Evolutionary conservation across 2,888 invertebrate genomes (phyloP).

Genomic region (Parapristionchus giblindavisi): DNA sequence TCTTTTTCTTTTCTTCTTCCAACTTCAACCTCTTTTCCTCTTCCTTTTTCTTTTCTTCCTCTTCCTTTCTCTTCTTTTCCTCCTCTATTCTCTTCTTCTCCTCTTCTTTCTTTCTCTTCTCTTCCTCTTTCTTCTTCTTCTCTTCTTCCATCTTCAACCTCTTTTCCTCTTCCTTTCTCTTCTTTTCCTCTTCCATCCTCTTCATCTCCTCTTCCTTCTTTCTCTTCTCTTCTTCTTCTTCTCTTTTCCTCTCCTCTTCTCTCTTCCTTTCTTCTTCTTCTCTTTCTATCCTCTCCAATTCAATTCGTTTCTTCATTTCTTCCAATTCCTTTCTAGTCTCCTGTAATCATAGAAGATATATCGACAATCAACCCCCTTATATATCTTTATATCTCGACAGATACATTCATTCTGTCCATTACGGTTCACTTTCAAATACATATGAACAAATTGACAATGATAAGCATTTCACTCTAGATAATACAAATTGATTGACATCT

Average conservation of each 20-base stretch:
- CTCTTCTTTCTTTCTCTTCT: neutral
- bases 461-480: too few relatives aligned
- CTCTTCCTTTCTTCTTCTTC: neutral
- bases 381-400: too few relatives aligned
- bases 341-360: too few relatives aligned
- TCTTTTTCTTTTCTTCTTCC: neutral
- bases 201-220: neutral
- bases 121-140: neutral
- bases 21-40: neutral
- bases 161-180: neutral
- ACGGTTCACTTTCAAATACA: too few relatives aligned
- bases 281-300: too few relatives aligned
- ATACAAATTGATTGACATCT: too few relatives aligned
- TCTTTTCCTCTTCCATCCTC: neutral
- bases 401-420: too few relatives aligned
- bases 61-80: neutral
- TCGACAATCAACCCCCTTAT: too few relatives aligned
- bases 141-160: neutral
- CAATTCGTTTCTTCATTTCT: too few relatives aligned
- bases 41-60: neutral
- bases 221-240: neutral
- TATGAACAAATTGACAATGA: too few relatives aligned
- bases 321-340: constrained; percentile 1
- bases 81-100: neutral
- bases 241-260: neutral